Base-by-base conservation (phyloP, 2,113 vertebrate genomes). In the Triplophysa dalaica region DNA sequence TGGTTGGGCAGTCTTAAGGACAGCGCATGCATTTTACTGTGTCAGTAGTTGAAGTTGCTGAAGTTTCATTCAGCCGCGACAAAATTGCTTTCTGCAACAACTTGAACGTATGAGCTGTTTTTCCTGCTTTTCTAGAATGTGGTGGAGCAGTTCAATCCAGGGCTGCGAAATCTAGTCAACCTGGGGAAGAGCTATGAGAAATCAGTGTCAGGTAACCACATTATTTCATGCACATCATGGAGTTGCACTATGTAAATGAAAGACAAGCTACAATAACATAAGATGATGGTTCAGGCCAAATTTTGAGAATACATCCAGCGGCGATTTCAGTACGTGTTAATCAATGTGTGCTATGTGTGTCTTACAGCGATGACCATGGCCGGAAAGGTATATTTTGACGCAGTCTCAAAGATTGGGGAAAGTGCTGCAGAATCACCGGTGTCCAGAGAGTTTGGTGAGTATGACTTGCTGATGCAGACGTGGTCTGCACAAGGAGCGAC, bases 171-270 rank as follows among this genome's bases (percentile, higher is more conserved):
- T 88, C 94, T 99, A 88, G 95, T 98, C 88, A 98, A 95, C 89
- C 91, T 99, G 21, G 98, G 98, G 38, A 99, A 96, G 91, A 98
- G 90, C 91, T 99, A 98, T 45, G 98, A 99, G 90, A 99, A 98
- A 89, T 93, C 96, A 38, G 96, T 98, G 79, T 92, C 92, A 89
- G 97, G 98, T 99, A 95, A 94, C 26, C 19, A 56, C 19, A 60
- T 24, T 33, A 61, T 74, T 2, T 24, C 22, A 22, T 74, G 41
- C n/a, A 43, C 8, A 1, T 22, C 1, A 56, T 38, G 3, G 26
- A 29, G 13, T 4, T 4, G n/a, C 33, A 16, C 3, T 8, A 21
- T 48, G 19, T n/a, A 13, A 19, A 14, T 9, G 1, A 21, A 72
- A 56, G 17, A 26, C n/a, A 3, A 16, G n/a, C n/a, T 58, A 8